Evolutionary conservation across 2,888 invertebrate species (phyloP), one percentile per base, ranked within the genome.

Genomic region (Pardosa pseudoannulata): DNA sequence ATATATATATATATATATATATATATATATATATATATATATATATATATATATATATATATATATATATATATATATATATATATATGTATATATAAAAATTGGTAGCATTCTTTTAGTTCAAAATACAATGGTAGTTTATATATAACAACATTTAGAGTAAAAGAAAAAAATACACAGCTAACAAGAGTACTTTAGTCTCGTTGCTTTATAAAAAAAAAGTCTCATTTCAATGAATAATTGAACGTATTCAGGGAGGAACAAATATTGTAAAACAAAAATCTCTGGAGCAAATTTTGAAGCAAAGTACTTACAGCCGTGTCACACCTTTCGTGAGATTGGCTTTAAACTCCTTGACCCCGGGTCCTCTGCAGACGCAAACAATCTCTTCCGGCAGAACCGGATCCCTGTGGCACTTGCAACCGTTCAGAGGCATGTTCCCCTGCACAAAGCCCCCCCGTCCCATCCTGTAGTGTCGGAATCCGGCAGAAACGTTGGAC

Each of bases 291-390:
- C 7, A 1, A 56, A 16, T 56, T 56, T 23, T 16, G n/a, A 56
- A 19, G 56, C 3, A 23, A 19, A 56, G 62, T 74, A 88, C 88
- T 88, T 56, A 88, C 88, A 88, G 67, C 31, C 82, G 68, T 19
- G 83, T 88, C 19, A 88, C 75, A 39, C 75, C 82, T 62, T 36
- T 82, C 9, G 88, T 88, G 19, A 88, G 65, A 76, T 88, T 88
- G 50, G 79, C 72, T 75, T 72, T 62, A 23, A 88, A 67, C 70
- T 79, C 75, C 79, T 78, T 83, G 74, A 88, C 83, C 70, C 78
- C 71, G n/a, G 32, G 73, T 23, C 88, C 88, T 65, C 75, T 64
- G 31, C 88, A 88, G 19, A 41, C 73, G 32, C 88, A 88, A 65
- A 83, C 50, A 29, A 88, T 67, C 27, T 88, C 88, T 5, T 79